Evolutionary conservation across 30 jellyfish, hydroid and myxozoan genomes (phyloP), one percentile per base, ranked within the genome.

Genomic region (Hydractinia symbiolongicarpus): DNA sequence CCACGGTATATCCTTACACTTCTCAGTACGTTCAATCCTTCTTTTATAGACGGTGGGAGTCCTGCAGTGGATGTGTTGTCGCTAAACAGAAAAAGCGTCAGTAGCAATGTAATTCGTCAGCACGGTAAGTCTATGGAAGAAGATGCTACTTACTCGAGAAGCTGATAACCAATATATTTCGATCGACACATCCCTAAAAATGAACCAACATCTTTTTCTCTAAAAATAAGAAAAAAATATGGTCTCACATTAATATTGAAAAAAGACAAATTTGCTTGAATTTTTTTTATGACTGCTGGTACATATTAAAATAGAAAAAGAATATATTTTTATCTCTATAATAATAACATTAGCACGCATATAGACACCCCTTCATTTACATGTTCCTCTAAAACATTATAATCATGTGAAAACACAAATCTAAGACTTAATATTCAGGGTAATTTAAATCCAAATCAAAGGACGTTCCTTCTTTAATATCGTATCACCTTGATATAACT

Each of bases 1-100:
- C 2, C 44, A 6, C 7, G 17, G 40, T 7, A 64, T 40, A 8
- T 21, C 40, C 92, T 80, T 85, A 94, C 99, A 57, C 95, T 88
- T 81, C 79, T 77, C 16, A 94, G 81, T 16, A 94, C 99, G 57
- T 88, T 78, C 61, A 94, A 77, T 15, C 99, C 96, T 67, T 94
- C 99, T 7, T 77, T 50, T 10, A 94, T 94, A 13, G 99, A 95
- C 71, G 81, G 94, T 14, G 99, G 99, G 5, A 94, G 88, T 1
- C 99, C 99, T 14, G 96, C 94, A 4, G 96, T 94, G 7, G 96
- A 84, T 44, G 93, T 83, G 11, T 86, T 69, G 80, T 94, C 99
- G 82, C 99, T 94, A 61, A 15, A 79, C 68, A 56, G 30, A 73
- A 66, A 9, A 21, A 79, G 61, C 16, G 13, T n/a, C 0, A 17